Conservation (phyloP, 2,888 invertebrate genomes). For the Mechanitis messenoides region DNA sequence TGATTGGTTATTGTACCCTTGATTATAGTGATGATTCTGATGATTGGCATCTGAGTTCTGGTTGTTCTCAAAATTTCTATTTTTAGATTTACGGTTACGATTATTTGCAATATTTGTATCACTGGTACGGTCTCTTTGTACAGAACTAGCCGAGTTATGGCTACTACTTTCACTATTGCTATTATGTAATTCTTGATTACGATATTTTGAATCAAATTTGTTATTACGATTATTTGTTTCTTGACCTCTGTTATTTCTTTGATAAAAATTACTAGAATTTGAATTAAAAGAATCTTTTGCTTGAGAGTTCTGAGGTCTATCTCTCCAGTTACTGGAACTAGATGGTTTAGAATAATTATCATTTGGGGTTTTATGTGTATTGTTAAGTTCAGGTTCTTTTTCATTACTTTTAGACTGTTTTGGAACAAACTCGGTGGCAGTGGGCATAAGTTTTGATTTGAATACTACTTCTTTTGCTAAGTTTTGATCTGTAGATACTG, state of each 20-base stretch:
- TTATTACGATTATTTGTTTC: conserved; percentile 38
- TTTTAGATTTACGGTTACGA: conserved; percentile 34
- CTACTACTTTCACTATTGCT: conserved; percentile 20
- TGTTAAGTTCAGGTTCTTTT: conserved; percentile 32
- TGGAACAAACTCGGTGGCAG: conserved; percentile 77
- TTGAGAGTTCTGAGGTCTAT: conserved; percentile 47
- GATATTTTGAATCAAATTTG: conserved; percentile 32
- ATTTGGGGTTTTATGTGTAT: conserved; percentile 27
- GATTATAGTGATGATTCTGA: conserved; percentile 29
- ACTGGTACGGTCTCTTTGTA: conserved; percentile 18
- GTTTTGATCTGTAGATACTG: conserved; percentile 35
- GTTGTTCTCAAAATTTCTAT: conserved; percentile 33
- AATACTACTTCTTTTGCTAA: conserved; percentile 50
- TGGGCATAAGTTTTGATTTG: conserved; percentile 74
- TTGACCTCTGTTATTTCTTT: conserved; percentile 40
- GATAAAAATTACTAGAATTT: conserved; percentile 27
- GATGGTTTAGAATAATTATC: conserved; percentile 44
- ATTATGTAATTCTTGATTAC: conserved; percentile 34
- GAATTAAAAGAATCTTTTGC: conserved; percentile 30
- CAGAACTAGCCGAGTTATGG: conserved; percentile 15
- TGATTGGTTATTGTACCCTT: conserved; percentile 27
- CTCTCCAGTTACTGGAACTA: conserved; percentile 57
- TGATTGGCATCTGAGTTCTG: conserved; percentile 32
- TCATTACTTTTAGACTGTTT: conserved; percentile 46
- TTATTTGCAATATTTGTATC: conserved; percentile 30